Evolutionary conservation across 2,888 invertebrate genomes (phyloP).

Genomic region (Taphrorychus bicolor): DNA sequence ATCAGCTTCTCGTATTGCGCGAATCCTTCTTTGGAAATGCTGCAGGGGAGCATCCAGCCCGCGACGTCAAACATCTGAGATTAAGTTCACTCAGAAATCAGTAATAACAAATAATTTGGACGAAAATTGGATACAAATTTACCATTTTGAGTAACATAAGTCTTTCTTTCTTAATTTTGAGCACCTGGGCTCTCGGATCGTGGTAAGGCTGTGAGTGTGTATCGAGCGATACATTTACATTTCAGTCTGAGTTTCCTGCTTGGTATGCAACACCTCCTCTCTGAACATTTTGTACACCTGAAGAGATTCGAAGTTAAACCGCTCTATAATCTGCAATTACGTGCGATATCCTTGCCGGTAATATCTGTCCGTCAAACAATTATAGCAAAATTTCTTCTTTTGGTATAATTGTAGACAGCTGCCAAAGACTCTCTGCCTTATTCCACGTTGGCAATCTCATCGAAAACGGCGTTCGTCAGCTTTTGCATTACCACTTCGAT

Average conservation of each 20-base stretch:
- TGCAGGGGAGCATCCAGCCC: constrained; percentile 79
- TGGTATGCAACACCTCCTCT: constrained; percentile 76
- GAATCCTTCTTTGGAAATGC: constrained; percentile 74
- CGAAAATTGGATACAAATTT: no score
- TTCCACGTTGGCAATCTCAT: constrained; percentile 79
- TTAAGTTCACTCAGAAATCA: no score
- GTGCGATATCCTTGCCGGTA: constrained; percentile 61
- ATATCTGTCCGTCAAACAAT: constrained; percentile 73
- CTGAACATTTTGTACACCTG: constrained; percentile 77
- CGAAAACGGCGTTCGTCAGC: constrained; percentile 79
- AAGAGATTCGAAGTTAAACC: background rate
- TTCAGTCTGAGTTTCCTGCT: constrained; percentile 71
- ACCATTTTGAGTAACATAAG: constrained; percentile 68
- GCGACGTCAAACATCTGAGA: constrained; percentile 74
- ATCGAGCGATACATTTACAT: constrained; percentile 69
- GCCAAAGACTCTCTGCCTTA: constrained; percentile 81
- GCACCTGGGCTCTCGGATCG: constrained; percentile 74
- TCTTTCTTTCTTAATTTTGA: constrained; percentile 71
- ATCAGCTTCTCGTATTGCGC: constrained; percentile 71
- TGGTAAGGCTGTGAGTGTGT: constrained; percentile 75
- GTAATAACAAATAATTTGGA: no score
- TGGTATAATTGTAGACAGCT: constrained; percentile 79
- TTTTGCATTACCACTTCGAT: constrained; percentile 83
- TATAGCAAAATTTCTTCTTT: constrained; percentile 74
- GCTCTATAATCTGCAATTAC: background rate